Conservation (phyloP, 2,113 vertebrate genomes). For the Chaetodon trifascialis region DNA sequence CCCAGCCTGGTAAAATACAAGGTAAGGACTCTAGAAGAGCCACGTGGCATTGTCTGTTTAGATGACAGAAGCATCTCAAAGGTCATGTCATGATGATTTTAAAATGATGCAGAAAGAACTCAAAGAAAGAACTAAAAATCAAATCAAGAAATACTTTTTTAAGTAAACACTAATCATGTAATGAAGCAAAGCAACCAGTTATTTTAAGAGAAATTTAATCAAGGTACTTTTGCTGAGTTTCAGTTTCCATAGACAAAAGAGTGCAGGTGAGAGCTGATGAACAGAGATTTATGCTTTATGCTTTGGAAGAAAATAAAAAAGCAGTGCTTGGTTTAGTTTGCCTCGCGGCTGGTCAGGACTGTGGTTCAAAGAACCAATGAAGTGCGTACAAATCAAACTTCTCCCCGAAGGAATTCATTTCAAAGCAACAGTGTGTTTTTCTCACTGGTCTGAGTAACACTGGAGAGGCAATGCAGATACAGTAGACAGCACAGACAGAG, state of each 20-base stretch:
- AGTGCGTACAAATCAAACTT: conserved; percentile 25
- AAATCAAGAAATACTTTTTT: not conserved
- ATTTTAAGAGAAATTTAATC: conserved; percentile 50
- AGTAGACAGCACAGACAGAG: conserved; percentile 73
- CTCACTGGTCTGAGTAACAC: conserved; percentile 24
- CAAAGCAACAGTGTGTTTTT: conserved; percentile 25
- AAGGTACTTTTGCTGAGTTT: conserved; percentile 21
- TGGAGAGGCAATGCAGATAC: conserved; percentile 51
- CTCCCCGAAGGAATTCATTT: conserved; percentile 12
- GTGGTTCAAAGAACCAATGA: conserved; percentile 6
- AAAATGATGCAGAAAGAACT: not conserved
- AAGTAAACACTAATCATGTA: not conserved
- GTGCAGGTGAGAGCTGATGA: conserved; percentile 22
- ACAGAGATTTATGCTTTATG: conserved; percentile 2
- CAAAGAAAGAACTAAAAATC: not conserved
- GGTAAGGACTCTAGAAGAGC: no score
- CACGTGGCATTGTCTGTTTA: not conserved
- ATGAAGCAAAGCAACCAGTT: not conserved
- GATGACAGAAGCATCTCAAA: not conserved
- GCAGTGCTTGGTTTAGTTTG: conserved; percentile 29
- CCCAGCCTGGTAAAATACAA: not conserved
- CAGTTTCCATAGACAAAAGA: conserved; percentile 34
- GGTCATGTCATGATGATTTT: not conserved
- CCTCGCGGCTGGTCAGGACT: conserved; percentile 2
- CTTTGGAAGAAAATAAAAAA: conserved; percentile 47